Percentiles rank a stretch among this genome's conserved stretches.
Conservation (phyloP, 2,888 invertebrate genomes). For the Mimumesa dahlbomi region DNA sequence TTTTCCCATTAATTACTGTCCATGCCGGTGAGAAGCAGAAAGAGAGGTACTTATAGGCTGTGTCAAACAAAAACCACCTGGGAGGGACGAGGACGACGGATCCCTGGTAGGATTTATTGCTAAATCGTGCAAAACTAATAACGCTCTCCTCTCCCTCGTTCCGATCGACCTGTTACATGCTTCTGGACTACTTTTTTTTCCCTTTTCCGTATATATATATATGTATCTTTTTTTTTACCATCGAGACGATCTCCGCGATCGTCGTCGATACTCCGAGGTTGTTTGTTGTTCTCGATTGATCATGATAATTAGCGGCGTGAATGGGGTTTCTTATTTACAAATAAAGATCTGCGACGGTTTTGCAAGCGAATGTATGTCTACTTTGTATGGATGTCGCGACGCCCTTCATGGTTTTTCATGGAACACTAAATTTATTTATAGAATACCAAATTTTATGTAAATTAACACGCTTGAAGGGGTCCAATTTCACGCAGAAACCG, state of each 20-base stretch:
- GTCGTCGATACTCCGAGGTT: conserved; percentile 34
- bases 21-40: conserved; percentile 29
- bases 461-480: too few relatives aligned
- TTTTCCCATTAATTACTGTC: conserved; percentile 58
- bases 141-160: conserved; percentile 37
- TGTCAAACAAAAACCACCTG: conserved; percentile 15
- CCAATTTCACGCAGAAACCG: too few relatives aligned
- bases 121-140: conserved; percentile 60
- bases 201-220: not conserved
- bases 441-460: too few relatives aligned
- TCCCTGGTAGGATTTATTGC: conserved; percentile 51
- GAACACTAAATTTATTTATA: too few relatives aligned
- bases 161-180: conserved; percentile 49
- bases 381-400: too few relatives aligned
- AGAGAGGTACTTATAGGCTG: conserved; percentile 18
- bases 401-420: too few relatives aligned
- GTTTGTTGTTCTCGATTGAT: conserved; percentile 59
- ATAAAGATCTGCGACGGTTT: conserved; percentile 36
- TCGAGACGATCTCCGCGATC: conserved; percentile 7
- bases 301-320: conserved; percentile 66
- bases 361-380: not conserved
- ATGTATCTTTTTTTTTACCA: too few relatives aligned
- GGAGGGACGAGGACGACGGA: conserved; percentile 19
- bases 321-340: conserved; percentile 52
- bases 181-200: conserved; percentile 21